A percentile compares a stretch with the other conserved stretches of the same genome.
phyloP scores from a whole-genome alignment of 2,797 vertebrate genomes.

The Nyctibius grandis region DNA sequence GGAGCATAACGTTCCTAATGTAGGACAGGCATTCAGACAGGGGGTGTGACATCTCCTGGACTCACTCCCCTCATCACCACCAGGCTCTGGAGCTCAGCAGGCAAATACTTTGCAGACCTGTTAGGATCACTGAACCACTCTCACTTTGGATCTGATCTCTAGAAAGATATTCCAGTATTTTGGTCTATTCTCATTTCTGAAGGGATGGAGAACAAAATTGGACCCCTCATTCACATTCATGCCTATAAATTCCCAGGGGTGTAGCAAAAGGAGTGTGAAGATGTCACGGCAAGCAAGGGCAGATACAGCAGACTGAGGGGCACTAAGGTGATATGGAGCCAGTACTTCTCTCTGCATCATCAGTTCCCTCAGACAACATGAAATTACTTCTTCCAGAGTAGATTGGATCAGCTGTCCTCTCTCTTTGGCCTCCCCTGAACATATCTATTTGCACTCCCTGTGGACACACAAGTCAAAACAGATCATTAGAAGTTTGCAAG shows the following conservation, averaged over 20 bases:
- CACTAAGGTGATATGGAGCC: background rate
- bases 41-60: background rate
- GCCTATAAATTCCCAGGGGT: background rate
- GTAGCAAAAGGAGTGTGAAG: background rate
- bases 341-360: background rate
- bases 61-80: rapidly evolving
- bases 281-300: background rate
- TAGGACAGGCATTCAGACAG: background rate
- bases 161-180: background rate
- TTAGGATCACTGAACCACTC: background rate
- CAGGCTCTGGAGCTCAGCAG: background rate
- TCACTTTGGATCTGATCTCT: background rate
- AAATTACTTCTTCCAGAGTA: background rate
- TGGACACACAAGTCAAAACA: background rate
- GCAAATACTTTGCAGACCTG: background rate
- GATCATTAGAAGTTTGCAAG: background rate
- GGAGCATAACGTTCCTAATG: background rate
- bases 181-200: background rate
- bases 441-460: background rate
- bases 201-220: background rate
- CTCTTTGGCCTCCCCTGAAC: background rate
- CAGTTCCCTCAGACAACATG: background rate
- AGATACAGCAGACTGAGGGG: background rate
- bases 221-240: background rate
- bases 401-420: background rate